Base-by-base conservation (phyloP, 2,888 invertebrate genomes). In the Eurytoma californica region DNA sequence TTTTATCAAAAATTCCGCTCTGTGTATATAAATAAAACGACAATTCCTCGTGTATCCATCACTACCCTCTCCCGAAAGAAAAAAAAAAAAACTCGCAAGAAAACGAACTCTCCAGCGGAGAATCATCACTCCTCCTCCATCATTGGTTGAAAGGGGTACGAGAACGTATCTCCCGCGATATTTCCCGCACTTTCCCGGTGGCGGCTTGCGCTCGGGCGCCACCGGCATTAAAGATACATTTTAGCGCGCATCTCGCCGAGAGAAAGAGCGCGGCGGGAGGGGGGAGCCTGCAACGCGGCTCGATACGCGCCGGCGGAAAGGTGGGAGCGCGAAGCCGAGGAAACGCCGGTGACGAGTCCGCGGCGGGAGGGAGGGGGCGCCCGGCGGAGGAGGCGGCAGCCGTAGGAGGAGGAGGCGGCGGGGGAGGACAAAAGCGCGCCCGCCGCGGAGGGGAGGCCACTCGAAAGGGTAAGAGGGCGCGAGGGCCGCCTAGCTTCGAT, bases 401-500 rank as follows among this genome's bases (percentile, higher is more conserved):
- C 30, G 72, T 16, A 77, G 61, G 20, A 60, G 57, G 47, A 14
- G 70, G 60, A 69, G 68, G 16, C 18, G 55, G 51, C 12, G 63
- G 53, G 53, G 80, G 81, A 68, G 72, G 24, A 28, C 60, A 28
- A 60, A 60, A 28, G 13, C 24, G 60, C 14, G 20, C 16, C 24
- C 16, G 20, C n/a, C 81, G 18, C 53, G 20, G 65, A 66, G 80
- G 82, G 81, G 84, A 81, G 84, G 81, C 70, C 72, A 76, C 78
- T 82, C 79, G 79, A 79, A 76, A 82, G 80, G 77, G 82, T 79
- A 77, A 81, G 82, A 82, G 82, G 80, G 80, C 76, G 69, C 67
- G 72, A 51, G 68, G 60, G 72, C 82, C 82, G 82, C 84, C 83
- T 83, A 77, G 85, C 86, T 89, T 89, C 89, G 89, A 89, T 88